These are phyloP conservation scores for Anolis carolinensis DNA, from an alignment of 2,113 vertebrate species.

Conservation along the genomic window DNA sequence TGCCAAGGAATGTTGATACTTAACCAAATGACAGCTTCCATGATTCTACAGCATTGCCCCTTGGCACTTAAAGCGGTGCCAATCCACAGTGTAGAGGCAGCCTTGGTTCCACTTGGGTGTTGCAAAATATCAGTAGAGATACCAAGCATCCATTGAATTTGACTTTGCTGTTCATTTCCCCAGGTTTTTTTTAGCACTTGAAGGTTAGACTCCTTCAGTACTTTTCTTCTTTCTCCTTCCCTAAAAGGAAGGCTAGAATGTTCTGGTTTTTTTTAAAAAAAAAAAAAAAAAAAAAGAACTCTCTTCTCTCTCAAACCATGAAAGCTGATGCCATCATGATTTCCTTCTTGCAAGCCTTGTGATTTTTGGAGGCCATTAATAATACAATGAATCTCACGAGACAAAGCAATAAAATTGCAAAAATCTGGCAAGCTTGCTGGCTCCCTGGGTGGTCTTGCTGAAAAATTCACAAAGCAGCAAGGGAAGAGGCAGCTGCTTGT, in stretches of 20 bases:
- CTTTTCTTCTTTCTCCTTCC: background rate
- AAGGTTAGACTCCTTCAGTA: background rate
- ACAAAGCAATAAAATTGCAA: conserved; percentile 4
- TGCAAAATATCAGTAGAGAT: too few relatives aligned
- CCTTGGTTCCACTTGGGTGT: background rate
- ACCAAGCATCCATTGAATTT: background rate
- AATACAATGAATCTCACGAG: conserved; percentile 17
- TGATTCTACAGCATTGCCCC: too few relatives aligned
- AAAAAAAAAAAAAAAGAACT: too few relatives aligned
- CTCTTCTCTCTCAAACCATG: background rate
- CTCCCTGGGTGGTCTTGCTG: conserved; percentile 5
- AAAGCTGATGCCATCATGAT: conserved; percentile 20
- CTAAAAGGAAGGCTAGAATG: background rate
- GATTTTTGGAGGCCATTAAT: conserved; percentile 23
- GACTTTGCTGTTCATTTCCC: background rate
- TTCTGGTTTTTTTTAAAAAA: too few relatives aligned
- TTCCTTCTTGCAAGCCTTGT: conserved; percentile 14
- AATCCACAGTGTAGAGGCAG: too few relatives aligned
- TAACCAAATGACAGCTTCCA: too few relatives aligned
- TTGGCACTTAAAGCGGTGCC: too few relatives aligned
- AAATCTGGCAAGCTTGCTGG: background rate
- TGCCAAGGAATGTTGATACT: too few relatives aligned
- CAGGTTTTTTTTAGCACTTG: background rate
- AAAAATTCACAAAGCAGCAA: conserved; percentile 15
- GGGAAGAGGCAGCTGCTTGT: background rate